These are phyloP conservation scores for Tympanoctomys barrerae DNA, from an alignment of 2,797 vertebrate genomes.

Conservation along the genomic window DNA sequence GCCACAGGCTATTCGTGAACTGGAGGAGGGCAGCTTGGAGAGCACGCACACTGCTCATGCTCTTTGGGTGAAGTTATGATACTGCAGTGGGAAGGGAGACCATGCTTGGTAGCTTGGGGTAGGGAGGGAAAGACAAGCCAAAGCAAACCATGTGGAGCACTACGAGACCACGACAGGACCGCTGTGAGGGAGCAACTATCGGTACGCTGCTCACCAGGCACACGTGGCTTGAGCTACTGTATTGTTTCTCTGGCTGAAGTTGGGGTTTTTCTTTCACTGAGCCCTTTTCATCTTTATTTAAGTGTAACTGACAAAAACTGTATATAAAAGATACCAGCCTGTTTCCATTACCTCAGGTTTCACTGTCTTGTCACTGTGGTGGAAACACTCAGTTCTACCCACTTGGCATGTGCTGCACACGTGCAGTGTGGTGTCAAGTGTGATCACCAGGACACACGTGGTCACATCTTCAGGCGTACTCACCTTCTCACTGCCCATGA, in stretches of 20 bases:
- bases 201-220: neutral
- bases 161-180: neutral
- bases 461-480: neutral
- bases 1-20: constrained; percentile 19
- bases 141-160: neutral
- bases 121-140: neutral
- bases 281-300: neutral
- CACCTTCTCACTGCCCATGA: neutral
- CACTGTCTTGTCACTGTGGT: neutral
- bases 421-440: neutral
- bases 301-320: neutral
- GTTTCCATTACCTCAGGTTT: neutral
- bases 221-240: neutral
- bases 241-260: neutral
- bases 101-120: neutral
- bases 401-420: neutral
- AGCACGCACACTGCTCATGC: neutral
- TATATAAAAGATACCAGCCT: neutral
- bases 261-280: neutral
- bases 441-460: neutral
- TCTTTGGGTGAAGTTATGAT: neutral
- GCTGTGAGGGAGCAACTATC: neutral
- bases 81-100: neutral
- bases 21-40: neutral
- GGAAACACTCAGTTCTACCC: neutral